Conservation (phyloP, 2,797 vertebrate species). For the Lepidocolaptes lacrymiger region DNA sequence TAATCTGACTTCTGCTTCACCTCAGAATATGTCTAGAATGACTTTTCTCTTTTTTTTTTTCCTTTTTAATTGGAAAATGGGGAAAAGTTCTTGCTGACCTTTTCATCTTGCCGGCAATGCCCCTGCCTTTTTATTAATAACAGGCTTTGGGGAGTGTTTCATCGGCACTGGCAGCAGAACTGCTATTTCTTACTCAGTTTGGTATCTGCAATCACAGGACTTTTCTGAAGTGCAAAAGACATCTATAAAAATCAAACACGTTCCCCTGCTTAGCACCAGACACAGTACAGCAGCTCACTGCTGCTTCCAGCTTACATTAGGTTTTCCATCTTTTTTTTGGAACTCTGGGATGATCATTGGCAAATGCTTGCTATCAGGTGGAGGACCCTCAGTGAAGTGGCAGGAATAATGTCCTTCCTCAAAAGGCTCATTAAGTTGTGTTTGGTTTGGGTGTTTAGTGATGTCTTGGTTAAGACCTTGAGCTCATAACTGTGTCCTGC, state of each 20-base stretch:
- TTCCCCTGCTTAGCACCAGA: conserved; percentile 24
- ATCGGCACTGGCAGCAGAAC: conserved; percentile 13
- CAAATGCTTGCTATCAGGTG: background rate
- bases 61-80: conserved; percentile 22
- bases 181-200: conserved; percentile 41
- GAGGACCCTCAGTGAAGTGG: background rate
- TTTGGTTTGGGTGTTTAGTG: background rate
- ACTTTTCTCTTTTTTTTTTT: background rate
- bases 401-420: background rate
- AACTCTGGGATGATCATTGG: background rate
- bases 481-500: background rate
- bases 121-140: conserved; percentile 50
- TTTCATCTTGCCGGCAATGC: conserved; percentile 8
- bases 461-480: background rate
- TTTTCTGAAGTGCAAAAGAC: conserved; percentile 50
- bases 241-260: conserved; percentile 50
- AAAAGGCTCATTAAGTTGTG: background rate
- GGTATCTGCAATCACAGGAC: conserved; percentile 41
- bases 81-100: conserved; percentile 33
- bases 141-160: conserved; percentile 12
- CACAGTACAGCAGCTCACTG: background rate
- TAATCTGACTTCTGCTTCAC: background rate
- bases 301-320: background rate
- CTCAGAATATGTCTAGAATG: background rate
- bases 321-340: conserved; percentile 14